Evolutionary conservation across 2,797 vertebrate genomes (phyloP), one percentile per base, ranked within the genome.

Genomic region (Poeciliopsis infans): DNA sequence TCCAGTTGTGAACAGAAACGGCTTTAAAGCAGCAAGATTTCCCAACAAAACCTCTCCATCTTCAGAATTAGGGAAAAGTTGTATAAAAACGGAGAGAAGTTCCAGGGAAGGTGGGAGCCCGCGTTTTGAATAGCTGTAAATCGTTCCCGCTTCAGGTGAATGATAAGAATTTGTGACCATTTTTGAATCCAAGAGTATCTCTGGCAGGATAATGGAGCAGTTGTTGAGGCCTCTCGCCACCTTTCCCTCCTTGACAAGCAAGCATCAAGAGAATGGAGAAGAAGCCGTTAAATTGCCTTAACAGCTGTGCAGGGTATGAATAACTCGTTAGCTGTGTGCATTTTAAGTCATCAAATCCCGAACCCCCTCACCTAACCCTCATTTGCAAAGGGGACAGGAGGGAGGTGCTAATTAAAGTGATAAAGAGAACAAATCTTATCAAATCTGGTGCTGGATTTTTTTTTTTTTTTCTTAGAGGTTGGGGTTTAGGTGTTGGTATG

Each of bases 371-470:
- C 94, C 95, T 95, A 94, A 88, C 94, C 91, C 93, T 96, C 94
- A 95, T 95, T 95, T 95, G 93, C 92, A 93, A 94, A 95, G 92
- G 92, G 96, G 96, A 95, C 94, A 94, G 94, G 93, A 94, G 94
- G 94, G 94, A 95, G 95, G 95, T 94, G 95, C 94, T 96, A 95
- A 96, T 96, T 96, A 96, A 95, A 90, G 95, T 95, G 94, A 96
- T 96, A 96, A 96, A 96, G 95, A 95, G 95, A 95, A 94, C 94
- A 94, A 96, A 95, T 95, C 94, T 91, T 94, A 96, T 91, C 93
- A 93, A 90, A 93, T 92, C 88, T 90, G 83, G 78, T 31, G 75
- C 87, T 83, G 89, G 77, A 86, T 87, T 92, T 72, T 89, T 88
- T 66, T 89, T 88, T 66, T 13, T 77, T 90, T 88, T 70, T 82